phyloP scores from a whole-genome alignment of 2,797 vertebrate species.

The Molothrus aeneus region DNA sequence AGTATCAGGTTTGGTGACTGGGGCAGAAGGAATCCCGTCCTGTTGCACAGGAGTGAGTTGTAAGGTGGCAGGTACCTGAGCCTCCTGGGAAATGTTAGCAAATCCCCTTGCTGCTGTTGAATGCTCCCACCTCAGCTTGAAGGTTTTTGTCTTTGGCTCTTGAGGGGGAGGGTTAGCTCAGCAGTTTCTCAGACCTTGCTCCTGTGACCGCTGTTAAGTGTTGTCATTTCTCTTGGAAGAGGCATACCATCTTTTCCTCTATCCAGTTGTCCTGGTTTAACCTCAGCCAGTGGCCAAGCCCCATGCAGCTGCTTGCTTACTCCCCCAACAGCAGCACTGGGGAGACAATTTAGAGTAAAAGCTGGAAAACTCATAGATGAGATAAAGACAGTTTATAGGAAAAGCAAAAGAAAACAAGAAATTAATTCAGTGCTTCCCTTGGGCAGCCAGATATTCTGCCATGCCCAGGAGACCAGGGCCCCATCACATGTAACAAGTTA shows the following conservation, averaged over 20 bases:
- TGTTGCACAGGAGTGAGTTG: not conserved
- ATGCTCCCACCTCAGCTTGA: not conserved
- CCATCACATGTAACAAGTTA: not conserved
- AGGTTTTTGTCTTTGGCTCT: not conserved
- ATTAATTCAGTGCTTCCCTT: not conserved
- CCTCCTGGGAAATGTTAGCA: not conserved
- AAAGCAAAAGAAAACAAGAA: not conserved
- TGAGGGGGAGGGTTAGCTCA: not conserved
- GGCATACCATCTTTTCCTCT: not conserved
- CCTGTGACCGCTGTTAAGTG: not conserved
- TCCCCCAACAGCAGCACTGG: not conserved
- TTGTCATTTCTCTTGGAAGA: not conserved
- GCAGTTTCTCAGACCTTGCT: not conserved
- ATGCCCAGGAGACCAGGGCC: not conserved
- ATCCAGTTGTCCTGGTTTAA: not conserved
- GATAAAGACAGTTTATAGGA: not conserved
- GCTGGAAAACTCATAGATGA: not conserved
- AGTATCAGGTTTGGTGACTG: not conserved
- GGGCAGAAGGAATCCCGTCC: not conserved
- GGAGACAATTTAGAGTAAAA: not conserved
- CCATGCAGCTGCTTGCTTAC: accelerated
- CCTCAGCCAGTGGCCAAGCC: not conserved
- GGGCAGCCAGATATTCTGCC: not conserved
- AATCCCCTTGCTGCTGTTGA: not conserved
- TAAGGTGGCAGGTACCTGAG: not conserved